Conservation (phyloP, 1,140 invertebrate species). For the Pseudoatta argentina region DNA sequence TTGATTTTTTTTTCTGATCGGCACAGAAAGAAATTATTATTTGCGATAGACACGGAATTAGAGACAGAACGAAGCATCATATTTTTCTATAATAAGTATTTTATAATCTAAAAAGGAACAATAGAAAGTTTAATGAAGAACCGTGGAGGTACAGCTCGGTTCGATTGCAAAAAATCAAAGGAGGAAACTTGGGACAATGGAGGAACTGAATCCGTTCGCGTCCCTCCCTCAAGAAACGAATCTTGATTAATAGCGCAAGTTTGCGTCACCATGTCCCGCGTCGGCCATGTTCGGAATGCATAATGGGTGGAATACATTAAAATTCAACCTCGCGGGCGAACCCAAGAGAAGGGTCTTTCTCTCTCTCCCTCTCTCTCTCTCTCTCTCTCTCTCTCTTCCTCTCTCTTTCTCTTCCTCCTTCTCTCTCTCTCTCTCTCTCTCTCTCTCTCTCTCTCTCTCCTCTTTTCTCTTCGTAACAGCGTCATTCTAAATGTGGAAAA, state of each 20-base stretch:
- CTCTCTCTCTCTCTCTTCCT: neutral
- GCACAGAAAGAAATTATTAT: neutral
- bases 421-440: neutral
- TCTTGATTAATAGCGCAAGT: constrained; percentile 85
- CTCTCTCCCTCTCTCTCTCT: neutral
- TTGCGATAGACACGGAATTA: neutral
- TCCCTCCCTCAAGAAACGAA: constrained; percentile 75
- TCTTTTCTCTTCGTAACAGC: neutral
- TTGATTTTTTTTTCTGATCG: neutral
- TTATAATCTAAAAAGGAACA: neutral
- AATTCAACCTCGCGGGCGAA: constrained; percentile 78
- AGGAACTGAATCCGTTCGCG: constrained; percentile 67
- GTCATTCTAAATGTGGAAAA: constrained; percentile 43
- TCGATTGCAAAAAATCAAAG: constrained; percentile 52
- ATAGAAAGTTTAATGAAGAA: constrained; percentile 25
- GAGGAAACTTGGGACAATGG: constrained; percentile 64
- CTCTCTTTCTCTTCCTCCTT: neutral
- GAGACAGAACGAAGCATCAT: neutral
- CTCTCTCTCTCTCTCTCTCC: no score
- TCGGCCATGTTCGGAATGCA: constrained; percentile 80
- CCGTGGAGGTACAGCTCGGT: neutral
- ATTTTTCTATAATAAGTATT: neutral
- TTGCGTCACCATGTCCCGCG: constrained; percentile 71
- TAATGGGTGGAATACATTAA: constrained; percentile 82
- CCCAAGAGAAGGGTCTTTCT: constrained; percentile 47